Evolutionary conservation across 2,113 vertebrate species (phyloP).

Genomic region (Okapia johnstoni): DNA sequence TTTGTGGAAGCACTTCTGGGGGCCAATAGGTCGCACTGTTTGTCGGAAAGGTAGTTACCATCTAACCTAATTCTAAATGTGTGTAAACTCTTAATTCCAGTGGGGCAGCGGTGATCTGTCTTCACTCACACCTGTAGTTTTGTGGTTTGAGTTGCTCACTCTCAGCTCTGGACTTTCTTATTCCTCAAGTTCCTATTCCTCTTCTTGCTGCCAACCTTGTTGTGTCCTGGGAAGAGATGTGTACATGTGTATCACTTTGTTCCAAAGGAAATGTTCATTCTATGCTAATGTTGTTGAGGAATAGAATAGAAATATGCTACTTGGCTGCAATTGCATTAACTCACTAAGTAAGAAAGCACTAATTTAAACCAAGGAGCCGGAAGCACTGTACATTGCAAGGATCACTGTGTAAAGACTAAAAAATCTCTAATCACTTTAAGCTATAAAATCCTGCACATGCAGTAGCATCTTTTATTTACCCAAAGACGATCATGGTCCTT

Average conservation of each 20-base stretch:
- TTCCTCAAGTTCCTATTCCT: neutral
- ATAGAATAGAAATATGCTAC: slow-evolving; percentile 1
- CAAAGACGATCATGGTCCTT: neutral
- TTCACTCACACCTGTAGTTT: neutral
- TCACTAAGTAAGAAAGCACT: slow-evolving; percentile 11
- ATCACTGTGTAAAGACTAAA: neutral
- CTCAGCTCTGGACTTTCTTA: neutral
- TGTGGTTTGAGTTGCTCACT: neutral
- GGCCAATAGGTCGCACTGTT: neutral
- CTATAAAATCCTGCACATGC: neutral
- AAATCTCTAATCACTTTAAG: neutral
- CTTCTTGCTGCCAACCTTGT: neutral
- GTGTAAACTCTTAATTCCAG: neutral
- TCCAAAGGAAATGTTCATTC: slow-evolving; percentile 13
- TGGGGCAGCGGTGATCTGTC: neutral
- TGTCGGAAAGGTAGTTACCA: neutral
- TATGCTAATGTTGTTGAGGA: neutral
- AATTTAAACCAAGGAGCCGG: slow-evolving; percentile 18
- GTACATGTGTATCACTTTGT: neutral
- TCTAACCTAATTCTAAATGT: neutral
- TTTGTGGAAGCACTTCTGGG: neutral
- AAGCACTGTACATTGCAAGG: neutral
- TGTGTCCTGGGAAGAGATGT: neutral
- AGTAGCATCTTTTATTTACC: neutral
- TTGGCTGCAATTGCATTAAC: slow-evolving; percentile 17